Percentiles rank a stretch among this genome's conserved stretches.
phyloP scores from a whole-genome alignment of 1,140 invertebrate species.

The Papilio dardanus region DNA sequence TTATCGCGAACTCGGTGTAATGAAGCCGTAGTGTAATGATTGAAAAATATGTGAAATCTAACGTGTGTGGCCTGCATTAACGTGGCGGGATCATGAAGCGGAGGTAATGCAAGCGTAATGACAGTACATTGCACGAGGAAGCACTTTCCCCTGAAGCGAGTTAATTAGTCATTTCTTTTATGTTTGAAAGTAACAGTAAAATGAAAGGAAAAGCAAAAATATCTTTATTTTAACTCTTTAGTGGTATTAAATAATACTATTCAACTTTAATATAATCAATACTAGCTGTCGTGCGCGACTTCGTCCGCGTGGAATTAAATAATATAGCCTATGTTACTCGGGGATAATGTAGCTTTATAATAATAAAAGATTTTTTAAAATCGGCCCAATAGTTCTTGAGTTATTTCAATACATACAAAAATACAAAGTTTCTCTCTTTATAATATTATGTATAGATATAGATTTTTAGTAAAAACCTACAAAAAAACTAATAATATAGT shows the following conservation, averaged over 20 bases:
- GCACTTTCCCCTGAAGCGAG: slow-evolving; percentile 7
- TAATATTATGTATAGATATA: too few species aligned
- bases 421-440: too few species aligned
- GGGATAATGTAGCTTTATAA: too few species aligned
- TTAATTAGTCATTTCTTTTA: slow-evolving; percentile 21
- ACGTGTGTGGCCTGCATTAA: neutral
- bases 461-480: too few species aligned
- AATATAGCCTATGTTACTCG: too few species aligned
- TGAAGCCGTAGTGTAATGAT: too few species aligned
- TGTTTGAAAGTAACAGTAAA: neutral
- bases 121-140: slow-evolving; percentile 13
- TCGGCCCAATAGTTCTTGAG: too few species aligned
- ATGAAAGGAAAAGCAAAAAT: neutral
- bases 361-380: too few species aligned
- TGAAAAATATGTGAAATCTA: neutral
- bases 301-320: too few species aligned
- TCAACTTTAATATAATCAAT: neutral
- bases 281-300: neutral
- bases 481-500: too few species aligned
- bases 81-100: neutral
- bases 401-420: too few species aligned
- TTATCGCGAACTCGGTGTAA: too few species aligned
- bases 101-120: slow-evolving; percentile 9
- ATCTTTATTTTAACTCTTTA: neutral
- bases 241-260: neutral